Conservation (phyloP, 2,888 invertebrate genomes). For the Argyra leucocephala region DNA sequence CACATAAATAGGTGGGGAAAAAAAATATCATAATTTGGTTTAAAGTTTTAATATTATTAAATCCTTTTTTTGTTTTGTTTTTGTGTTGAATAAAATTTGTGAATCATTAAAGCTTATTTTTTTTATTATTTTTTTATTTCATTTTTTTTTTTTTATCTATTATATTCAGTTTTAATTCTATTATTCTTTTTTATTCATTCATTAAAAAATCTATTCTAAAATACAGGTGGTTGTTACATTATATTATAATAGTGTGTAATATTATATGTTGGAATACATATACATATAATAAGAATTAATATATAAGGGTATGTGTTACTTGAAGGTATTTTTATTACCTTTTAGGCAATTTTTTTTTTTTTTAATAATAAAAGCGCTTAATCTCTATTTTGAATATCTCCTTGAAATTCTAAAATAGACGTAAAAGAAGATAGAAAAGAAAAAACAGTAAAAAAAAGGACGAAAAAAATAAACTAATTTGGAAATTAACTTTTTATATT, state of each 20-base stretch:
- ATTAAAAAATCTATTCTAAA: no score
- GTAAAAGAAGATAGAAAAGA: background rate
- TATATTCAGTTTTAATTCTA: no score
- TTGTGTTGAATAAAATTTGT: no score
- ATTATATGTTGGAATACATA: background rate
- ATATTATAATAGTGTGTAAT: background rate
- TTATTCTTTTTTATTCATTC: no score
- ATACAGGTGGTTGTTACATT: background rate
- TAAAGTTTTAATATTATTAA: no score
- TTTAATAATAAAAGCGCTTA: background rate
- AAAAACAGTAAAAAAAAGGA: background rate
- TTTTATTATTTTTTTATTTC: no score
- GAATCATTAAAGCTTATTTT: no score
- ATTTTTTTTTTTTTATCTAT: no score
- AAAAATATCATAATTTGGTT: no score
- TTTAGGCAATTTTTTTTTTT: background rate
- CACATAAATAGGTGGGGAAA: no score
- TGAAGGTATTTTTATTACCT: background rate
- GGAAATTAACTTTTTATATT: constrained; percentile 6
- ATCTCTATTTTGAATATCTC: background rate
- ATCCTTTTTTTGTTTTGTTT: no score
- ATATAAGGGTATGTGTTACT: background rate
- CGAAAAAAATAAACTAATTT: background rate
- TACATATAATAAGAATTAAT: background rate
- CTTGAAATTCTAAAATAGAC: background rate